Base-by-base conservation (phyloP, 2,797 vertebrate genomes). In the Hybognathus amarus region DNA sequence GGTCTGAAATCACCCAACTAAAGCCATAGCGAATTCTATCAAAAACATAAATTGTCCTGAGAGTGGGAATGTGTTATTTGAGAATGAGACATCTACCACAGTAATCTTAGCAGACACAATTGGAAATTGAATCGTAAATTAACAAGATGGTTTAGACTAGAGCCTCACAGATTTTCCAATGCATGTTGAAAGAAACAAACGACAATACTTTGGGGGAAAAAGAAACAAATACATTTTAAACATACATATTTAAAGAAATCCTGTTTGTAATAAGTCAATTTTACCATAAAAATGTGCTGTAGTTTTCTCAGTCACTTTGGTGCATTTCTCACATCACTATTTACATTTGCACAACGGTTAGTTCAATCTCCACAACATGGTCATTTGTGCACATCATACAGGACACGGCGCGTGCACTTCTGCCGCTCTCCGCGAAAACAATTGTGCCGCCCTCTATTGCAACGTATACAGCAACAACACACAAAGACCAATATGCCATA, bases 1-100 rank as follows among this genome's bases (percentile, higher is more conserved):
- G 82, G 33, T 88, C 83, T 86, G 80, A 85, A 85, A 85, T 85
- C 82, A 73, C 82, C 79, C 81, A 63, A 52, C 76, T 82, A 76
- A 77, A 74, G 40, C 52, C 78, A 85, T 67, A 77, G 24, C 42
- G 30, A 78, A 85, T 86, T 80, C 61, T 59, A 86, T 88, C 84
- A 88, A 83, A 81, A 80, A 54, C 56, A 27, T 83, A 86, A 80
- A 83, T 80, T 83, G 77, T 86, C 71, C 40, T 69, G 77, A 75
- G 73, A 77, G 33, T n/a, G 40, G 27, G 47, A 86, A 66, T 69
- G 56, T 71, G 73, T 54, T 59, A 52, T 76, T 77, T 80, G 24
- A 54, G 47, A 68, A 80, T 70, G 82, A 80, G 66, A 77, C 52
- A 77, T 70, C 82, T 77, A 77, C 30, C 79, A 70, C 71, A 81